A percentile compares a stretch with the other conserved stretches of the same genome.
These are phyloP conservation scores for Zaprionus africanus DNA, from an alignment of 1,140 invertebrate genomes.

Conservation along the genomic window DNA sequence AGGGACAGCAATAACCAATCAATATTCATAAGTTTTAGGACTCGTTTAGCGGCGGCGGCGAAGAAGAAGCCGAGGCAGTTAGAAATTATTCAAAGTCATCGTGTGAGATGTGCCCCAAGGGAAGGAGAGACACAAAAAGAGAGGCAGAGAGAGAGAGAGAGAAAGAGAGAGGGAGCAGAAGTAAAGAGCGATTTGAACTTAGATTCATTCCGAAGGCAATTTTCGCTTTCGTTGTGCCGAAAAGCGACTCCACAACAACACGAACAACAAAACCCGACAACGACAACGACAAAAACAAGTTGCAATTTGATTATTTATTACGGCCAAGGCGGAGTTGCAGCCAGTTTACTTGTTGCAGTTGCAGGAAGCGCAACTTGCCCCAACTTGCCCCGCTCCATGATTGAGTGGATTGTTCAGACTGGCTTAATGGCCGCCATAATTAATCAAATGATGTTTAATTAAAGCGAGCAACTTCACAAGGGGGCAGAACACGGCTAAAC, in stretches of 20 bases:
- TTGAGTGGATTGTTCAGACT: conserved; percentile 66
- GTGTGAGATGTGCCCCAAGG: conserved; percentile 55
- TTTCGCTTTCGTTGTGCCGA: conserved; percentile 74
- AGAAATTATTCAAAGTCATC: conserved; percentile 79
- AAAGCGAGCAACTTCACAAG: conserved; percentile 43
- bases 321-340: conserved; percentile 50
- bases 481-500: not conserved
- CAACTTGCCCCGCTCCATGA: conserved; percentile 34
- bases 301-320: conserved; percentile 80
- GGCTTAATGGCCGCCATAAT: conserved; percentile 63
- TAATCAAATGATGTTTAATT: conserved; percentile 77
- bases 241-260: conserved; percentile 29
- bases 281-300: conserved; percentile 60
- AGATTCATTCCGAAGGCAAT: conserved; percentile 68
- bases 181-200: not conserved
- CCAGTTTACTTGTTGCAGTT: conserved; percentile 25
- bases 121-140: not conserved
- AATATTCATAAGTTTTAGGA: conserved; percentile 79
- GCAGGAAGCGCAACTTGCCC: conserved; percentile 41
- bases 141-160: not conserved
- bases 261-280: not conserved
- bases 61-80: conserved; percentile 52
- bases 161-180: not conserved
- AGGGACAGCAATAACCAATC: conserved; percentile 68
- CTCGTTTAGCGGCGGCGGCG: conserved; percentile 30